Evolutionary conservation across 2,113 vertebrate species (phyloP).

Genomic region (Xiphophorus maculatus): DNA sequence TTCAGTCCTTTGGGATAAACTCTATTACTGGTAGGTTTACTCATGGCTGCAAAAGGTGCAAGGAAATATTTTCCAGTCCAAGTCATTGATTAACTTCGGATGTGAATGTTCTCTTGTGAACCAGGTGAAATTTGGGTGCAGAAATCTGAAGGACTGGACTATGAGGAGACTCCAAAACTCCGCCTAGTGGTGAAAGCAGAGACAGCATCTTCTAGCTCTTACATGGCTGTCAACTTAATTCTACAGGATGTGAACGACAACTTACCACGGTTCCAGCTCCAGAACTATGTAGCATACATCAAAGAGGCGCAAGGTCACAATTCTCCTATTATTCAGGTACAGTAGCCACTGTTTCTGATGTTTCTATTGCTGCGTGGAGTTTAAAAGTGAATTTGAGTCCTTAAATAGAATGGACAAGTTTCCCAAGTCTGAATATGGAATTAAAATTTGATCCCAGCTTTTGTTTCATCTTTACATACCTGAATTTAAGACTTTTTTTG

Average conservation of each 20-base stretch:
- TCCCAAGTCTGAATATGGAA: constrained; percentile 4
- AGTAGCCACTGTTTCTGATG: constrained; percentile 30
- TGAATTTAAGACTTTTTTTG: background rate
- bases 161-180: constrained; percentile 88
- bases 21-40: constrained; percentile 84
- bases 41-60: background rate
- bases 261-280: constrained; percentile 91
- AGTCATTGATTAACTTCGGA: constrained; percentile 10
- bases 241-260: constrained; percentile 97
- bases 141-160: constrained; percentile 87
- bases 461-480: background rate
- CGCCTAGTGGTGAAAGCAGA: constrained; percentile 96
- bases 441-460: background rate
- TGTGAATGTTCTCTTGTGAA: constrained; percentile 19
- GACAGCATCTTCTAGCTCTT: constrained; percentile 85
- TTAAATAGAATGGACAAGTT: no score
- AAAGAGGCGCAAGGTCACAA: constrained; percentile 91
- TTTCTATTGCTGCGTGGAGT: constrained; percentile 56
- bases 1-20: constrained; percentile 88
- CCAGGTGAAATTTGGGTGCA: constrained; percentile 92
- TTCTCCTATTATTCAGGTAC: constrained; percentile 89
- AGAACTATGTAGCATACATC: constrained; percentile 92
- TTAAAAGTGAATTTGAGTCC: constrained; percentile 54
- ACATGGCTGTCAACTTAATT: constrained; percentile 89
- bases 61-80: background rate